Conservation (phyloP, 2,797 vertebrate genomes). For the Alca torda region DNA sequence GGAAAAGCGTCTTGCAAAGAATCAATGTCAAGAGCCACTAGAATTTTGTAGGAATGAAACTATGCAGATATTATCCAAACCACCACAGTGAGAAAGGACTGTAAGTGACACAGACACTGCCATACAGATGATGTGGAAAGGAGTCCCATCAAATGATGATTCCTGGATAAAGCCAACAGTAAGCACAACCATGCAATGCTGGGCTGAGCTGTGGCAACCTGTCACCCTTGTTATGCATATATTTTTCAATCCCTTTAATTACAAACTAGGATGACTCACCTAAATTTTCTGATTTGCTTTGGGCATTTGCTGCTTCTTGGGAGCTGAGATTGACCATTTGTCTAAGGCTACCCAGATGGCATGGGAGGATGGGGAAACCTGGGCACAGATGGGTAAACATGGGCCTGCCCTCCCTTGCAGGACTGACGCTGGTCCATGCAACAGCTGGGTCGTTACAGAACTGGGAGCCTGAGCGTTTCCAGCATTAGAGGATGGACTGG, state of each 20-base stretch:
- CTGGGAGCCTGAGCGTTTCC: background rate
- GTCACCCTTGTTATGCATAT: background rate
- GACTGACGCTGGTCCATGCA: background rate
- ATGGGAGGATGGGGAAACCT: background rate
- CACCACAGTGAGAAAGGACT: background rate
- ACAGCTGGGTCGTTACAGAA: background rate
- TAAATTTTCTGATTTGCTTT: background rate
- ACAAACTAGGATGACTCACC: background rate
- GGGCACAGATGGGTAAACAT: background rate
- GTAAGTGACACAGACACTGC: background rate
- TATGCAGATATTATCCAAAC: background rate
- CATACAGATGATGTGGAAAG: background rate
- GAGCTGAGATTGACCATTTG: background rate
- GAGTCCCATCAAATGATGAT: background rate
- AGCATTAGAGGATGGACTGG: background rate
- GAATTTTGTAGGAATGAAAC: slow-evolving; percentile 11
- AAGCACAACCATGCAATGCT: background rate
- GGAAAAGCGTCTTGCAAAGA: slow-evolving; percentile 52
- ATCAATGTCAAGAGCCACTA: background rate
- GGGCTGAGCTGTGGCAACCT: background rate
- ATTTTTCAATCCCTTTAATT: background rate
- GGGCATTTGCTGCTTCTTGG: background rate
- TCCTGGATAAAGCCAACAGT: background rate
- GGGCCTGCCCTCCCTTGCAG: background rate
- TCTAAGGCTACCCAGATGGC: background rate